Conservation (phyloP, 2,113 vertebrate species). For the Etia nguti region DNA sequence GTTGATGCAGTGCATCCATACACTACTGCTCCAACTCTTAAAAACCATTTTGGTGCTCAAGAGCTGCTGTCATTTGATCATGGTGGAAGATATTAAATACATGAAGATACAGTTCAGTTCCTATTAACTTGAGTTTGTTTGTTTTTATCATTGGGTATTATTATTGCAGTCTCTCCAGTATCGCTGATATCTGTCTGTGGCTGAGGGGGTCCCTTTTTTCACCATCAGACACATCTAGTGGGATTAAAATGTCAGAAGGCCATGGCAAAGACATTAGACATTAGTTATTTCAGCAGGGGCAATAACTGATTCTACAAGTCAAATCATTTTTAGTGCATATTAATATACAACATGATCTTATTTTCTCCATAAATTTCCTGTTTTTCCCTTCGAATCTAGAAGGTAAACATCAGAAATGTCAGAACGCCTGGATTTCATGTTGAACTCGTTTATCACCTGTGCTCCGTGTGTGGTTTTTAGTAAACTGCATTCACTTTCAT, state of each 20-base stretch:
- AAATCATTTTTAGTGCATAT: background rate
- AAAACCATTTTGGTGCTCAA: background rate
- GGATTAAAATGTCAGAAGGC: background rate
- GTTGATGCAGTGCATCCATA: background rate
- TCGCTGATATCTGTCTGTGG: too few species aligned
- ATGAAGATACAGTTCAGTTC: too few species aligned
- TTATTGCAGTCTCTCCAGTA: too few species aligned
- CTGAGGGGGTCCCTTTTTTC: background rate
- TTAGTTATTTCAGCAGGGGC: too few species aligned
- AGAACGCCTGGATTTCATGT: background rate
- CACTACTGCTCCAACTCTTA: background rate
- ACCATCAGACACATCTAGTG: background rate
- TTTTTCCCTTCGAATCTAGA: background rate
- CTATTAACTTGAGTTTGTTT: too few species aligned
- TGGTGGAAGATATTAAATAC: too few species aligned
- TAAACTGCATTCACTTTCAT: background rate
- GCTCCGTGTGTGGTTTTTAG: background rate
- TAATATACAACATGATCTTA: background rate
- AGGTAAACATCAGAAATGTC: background rate
- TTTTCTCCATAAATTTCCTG: background rate
- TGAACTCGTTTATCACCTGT: background rate
- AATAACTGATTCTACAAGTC: background rate
- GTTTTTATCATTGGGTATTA: too few species aligned
- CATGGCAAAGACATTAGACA: too few species aligned
- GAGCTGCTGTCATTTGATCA: too few species aligned